phyloP scores from a whole-genome alignment of 64 coral and sea anemone genomes.

The Montipora sp. region DNA sequence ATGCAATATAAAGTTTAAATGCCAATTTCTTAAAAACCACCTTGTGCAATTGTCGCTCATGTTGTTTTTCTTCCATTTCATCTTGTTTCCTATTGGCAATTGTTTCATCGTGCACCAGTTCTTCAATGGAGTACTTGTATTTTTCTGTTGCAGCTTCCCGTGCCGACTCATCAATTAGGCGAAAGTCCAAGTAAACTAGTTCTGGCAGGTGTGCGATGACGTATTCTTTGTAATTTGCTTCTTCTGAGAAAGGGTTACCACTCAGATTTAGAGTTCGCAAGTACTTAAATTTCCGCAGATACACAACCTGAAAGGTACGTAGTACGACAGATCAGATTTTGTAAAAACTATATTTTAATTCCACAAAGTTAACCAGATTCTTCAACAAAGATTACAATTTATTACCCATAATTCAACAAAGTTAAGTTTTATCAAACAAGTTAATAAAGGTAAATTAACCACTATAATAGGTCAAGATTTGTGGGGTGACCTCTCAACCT shows the following conservation, averaged over 20 bases:
- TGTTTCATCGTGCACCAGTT: slow-evolving; percentile 94
- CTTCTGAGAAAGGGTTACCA: slow-evolving; percentile 96
- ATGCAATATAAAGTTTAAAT: no score
- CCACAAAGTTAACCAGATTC: no score
- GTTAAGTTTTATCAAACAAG: no score
- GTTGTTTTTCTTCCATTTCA: slow-evolving; percentile 69
- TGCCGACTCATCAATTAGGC: slow-evolving; percentile 88
- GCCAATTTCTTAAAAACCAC: slow-evolving; percentile 20
- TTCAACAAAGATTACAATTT: no score
- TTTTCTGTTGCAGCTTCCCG: slow-evolving; percentile 89
- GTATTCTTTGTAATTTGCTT: slow-evolving; percentile 91
- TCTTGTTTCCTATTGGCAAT: slow-evolving; percentile 78
- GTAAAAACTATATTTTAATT: no score
- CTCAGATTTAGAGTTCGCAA: slow-evolving; percentile 92
- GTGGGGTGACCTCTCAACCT: no score
- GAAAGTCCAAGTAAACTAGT: slow-evolving; percentile 95
- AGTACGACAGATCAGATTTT: background rate
- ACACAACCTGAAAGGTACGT: slow-evolving; percentile 66
- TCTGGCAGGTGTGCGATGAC: slow-evolving; percentile 96
- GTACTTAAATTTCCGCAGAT: slow-evolving; percentile 82
- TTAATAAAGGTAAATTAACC: no score
- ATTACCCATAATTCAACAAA: no score
- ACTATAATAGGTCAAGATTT: no score
- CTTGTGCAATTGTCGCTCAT: slow-evolving; percentile 90
- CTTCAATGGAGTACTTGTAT: slow-evolving; percentile 97